Conservation (phyloP, 2,888 invertebrate genomes). For the Dioctria rufipes region DNA sequence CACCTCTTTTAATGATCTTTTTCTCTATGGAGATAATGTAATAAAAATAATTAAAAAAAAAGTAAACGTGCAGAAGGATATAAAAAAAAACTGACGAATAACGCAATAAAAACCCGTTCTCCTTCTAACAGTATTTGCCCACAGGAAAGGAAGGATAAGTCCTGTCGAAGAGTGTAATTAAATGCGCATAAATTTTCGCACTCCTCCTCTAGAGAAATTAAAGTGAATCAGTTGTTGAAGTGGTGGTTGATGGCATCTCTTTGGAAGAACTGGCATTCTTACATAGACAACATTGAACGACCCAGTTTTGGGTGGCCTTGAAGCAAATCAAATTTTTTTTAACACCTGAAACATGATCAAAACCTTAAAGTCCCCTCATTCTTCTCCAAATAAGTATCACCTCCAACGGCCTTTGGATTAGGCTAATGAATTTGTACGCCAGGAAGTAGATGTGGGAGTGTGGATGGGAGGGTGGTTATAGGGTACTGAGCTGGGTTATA, state of each 20-base stretch:
- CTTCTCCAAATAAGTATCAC: background rate
- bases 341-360: constrained; percentile 46
- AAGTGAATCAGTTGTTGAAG: no score
- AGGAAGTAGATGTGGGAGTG: background rate
- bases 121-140: background rate
- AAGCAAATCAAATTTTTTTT: constrained; percentile 42
- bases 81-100: constrained; percentile 1
- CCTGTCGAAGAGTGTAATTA: constrained; percentile 39
- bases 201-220: background rate
- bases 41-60: constrained; percentile 44
- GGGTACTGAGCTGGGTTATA: constrained; percentile 17
- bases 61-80: constrained; percentile 1
- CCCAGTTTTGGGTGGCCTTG: constrained; percentile 30
- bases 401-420: background rate
- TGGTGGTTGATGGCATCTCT: no score
- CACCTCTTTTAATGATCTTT: background rate
- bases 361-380: constrained; percentile 1
- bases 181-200: constrained; percentile 41
- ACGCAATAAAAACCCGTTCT: constrained; percentile 9
- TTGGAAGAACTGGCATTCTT: no score
- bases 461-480: background rate
- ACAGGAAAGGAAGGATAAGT: background rate
- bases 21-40: background rate
- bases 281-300: background rate
- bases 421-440: constrained; percentile 23